Evolutionary conservation across 2,888 invertebrate genomes (phyloP).

Genomic region (Platynereis dumerilii): DNA sequence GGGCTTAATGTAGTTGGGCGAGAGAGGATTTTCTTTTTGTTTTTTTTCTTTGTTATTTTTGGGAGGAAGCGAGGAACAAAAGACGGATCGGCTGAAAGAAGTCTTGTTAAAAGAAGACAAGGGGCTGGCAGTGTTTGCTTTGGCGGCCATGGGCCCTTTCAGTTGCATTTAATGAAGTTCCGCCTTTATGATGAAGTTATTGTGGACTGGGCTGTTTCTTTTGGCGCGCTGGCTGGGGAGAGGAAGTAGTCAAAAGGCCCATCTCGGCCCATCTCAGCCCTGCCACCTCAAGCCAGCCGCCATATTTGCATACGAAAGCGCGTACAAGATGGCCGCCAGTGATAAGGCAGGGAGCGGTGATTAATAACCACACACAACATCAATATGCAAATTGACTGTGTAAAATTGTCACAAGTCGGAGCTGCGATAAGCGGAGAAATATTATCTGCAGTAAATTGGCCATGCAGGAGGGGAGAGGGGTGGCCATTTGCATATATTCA

Average conservation of each 20-base stretch:
- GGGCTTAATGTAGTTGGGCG: too few species aligned
- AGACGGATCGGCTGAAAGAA: too few species aligned
- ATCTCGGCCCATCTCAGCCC: background rate
- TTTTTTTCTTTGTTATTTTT: too few species aligned
- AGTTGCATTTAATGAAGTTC: too few species aligned
- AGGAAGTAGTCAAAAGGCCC: background rate
- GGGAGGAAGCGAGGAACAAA: too few species aligned
- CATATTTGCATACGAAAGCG: constrained; percentile 22
- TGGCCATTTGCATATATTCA: constrained; percentile 25
- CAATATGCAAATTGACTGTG: constrained; percentile 28
- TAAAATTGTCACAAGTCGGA: constrained; percentile 23
- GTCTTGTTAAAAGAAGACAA: too few species aligned
- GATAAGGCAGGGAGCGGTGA: constrained; percentile 21
- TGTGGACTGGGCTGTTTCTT: background rate
- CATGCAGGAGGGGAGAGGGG: constrained; percentile 18
- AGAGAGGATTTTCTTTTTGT: too few species aligned
- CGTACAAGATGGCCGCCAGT: constrained; percentile 21
- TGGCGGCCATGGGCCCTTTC: too few species aligned
- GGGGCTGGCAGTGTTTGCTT: too few species aligned
- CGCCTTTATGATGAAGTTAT: too few species aligned
- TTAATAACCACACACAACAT: constrained; percentile 24
- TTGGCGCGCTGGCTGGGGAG: background rate
- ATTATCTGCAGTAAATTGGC: constrained; percentile 25
- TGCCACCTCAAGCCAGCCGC: background rate
- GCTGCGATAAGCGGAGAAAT: constrained; percentile 21